These are phyloP conservation scores for Accipiter cooperii DNA, from an alignment of 2,113 vertebrate species.

Conservation along the genomic window DNA sequence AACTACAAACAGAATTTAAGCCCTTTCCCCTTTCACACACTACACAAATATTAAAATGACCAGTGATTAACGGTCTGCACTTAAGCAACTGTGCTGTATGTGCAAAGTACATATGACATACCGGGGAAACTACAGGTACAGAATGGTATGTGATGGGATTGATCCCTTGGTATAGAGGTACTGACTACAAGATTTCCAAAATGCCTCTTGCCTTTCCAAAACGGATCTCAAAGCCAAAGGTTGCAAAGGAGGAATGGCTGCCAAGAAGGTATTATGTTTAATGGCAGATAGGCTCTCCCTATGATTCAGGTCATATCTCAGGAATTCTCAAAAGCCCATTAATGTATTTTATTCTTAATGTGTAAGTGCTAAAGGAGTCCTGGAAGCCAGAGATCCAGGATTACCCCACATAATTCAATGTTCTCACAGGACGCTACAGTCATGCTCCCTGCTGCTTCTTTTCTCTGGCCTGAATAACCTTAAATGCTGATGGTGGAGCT, in stretches of 20 bases:
- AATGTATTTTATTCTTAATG: conserved; percentile 16
- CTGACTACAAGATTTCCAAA: background rate
- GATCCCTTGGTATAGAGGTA: background rate
- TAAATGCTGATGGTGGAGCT: background rate
- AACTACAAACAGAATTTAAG: conserved; percentile 17
- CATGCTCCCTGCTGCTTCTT: background rate
- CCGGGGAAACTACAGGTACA: background rate
- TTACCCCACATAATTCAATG: background rate
- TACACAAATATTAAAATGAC: background rate
- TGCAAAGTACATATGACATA: background rate
- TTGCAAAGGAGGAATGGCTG: background rate
- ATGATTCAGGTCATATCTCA: background rate
- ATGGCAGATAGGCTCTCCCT: background rate
- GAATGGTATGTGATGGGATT: background rate
- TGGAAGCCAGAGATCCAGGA: background rate
- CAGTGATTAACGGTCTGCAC: background rate
- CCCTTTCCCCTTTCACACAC: background rate
- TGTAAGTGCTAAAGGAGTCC: background rate
- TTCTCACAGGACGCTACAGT: background rate
- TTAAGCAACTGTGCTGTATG: background rate
- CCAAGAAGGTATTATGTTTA: background rate
- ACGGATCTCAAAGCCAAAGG: background rate
- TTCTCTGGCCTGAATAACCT: background rate
- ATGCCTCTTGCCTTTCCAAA: background rate
- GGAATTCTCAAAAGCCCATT: conserved; percentile 18